Conservation (phyloP, 2,888 invertebrate species). For the Therioaphis trifolii region DNA sequence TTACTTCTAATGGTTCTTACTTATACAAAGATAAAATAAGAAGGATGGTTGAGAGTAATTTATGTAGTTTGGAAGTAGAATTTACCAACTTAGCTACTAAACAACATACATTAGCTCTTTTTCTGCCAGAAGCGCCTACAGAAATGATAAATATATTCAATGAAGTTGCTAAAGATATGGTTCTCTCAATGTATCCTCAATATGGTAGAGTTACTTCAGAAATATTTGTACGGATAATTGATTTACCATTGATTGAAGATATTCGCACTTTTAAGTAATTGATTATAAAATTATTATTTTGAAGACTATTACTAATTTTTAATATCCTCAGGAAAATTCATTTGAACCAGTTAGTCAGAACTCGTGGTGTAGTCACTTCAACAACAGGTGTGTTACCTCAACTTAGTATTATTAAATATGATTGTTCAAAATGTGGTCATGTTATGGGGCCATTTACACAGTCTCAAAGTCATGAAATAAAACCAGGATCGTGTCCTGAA, state of each 20-base stretch:
- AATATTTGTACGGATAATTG: constrained; percentile 94
- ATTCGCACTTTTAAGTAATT: constrained; percentile 84
- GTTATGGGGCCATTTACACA: constrained; percentile 97
- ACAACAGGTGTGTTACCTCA: constrained; percentile 97
- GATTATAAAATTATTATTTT: constrained; percentile 20
- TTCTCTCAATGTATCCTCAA: constrained; percentile 92
- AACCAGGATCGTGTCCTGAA: constrained; percentile 96
- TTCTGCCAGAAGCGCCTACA: constrained; percentile 95
- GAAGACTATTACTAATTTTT: background rate
- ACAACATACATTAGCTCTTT: constrained; percentile 95
- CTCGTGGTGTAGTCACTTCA: constrained; percentile 93
- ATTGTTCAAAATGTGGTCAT: constrained; percentile 95
- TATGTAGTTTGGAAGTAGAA: constrained; percentile 74
- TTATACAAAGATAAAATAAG: constrained; percentile 92
- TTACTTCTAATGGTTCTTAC: constrained; percentile 82
- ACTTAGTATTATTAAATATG: constrained; percentile 93
- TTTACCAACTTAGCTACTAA: constrained; percentile 90
- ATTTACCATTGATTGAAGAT: constrained; percentile 95
- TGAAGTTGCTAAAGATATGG: constrained; percentile 90
- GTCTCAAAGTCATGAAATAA: constrained; percentile 90
- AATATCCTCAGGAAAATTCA: constrained; percentile 76
- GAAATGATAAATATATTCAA: constrained; percentile 98
- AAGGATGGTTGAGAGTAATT: constrained; percentile 93
- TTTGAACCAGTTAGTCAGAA: constrained; percentile 93
- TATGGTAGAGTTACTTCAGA: constrained; percentile 94